Evolutionary conservation across 2,113 vertebrate genomes (phyloP).

Genomic region (Bubo scandiacus): DNA sequence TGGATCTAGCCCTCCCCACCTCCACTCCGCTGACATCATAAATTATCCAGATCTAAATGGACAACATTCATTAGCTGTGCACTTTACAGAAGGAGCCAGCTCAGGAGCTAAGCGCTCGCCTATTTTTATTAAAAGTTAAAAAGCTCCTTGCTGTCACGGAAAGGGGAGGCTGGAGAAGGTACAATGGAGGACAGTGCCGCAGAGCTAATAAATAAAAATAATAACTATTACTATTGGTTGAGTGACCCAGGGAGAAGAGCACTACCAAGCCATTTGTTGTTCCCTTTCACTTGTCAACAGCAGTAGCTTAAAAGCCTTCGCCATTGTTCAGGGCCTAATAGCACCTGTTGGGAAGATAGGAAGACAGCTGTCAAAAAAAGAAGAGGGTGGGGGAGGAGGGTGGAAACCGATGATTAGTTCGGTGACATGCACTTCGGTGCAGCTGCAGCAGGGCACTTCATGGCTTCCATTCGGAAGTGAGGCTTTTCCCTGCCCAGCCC

Average conservation of each 20-base stretch:
- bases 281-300: constrained; percentile 90
- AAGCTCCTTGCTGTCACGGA: constrained; percentile 82
- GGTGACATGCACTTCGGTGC: not conserved
- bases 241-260: constrained; percentile 78
- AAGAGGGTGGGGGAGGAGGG: not conserved
- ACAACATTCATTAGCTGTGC: constrained; percentile 71
- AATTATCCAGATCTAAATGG: constrained; percentile 75
- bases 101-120: constrained; percentile 57
- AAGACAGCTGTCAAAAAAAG: constrained; percentile 81
- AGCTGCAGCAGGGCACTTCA: not conserved
- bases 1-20: constrained; percentile 40
- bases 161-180: constrained; percentile 29
- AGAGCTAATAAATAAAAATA: constrained; percentile 91
- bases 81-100: constrained; percentile 66
- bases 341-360: constrained; percentile 88
- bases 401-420: constrained; percentile 7
- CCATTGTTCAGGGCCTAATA: constrained; percentile 86
- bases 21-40: constrained; percentile 56
- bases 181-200: constrained; percentile 78
- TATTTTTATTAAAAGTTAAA: constrained; percentile 91
- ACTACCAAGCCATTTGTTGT: constrained; percentile 85
- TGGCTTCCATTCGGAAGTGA: not conserved
- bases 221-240: constrained; percentile 83
- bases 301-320: constrained; percentile 88
- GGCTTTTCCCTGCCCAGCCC: not conserved